Percentiles rank a stretch among this genome's conserved stretches.
These are phyloP conservation scores for Leptodactylus fallax DNA, from an alignment of 2,797 vertebrate species.

Conservation along the genomic window DNA sequence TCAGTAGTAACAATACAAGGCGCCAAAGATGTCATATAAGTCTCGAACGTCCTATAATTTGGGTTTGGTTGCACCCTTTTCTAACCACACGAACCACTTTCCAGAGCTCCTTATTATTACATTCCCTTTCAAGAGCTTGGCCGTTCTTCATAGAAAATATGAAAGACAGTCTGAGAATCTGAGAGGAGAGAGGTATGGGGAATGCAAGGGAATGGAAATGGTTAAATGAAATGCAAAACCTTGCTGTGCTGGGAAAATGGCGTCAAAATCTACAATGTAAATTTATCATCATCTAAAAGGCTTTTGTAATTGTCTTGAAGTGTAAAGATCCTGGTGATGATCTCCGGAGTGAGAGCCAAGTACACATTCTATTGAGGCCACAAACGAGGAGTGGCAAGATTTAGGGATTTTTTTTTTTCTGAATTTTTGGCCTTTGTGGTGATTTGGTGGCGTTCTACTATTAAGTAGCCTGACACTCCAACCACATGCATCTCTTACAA, in stretches of 20 bases:
- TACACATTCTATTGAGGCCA: neutral
- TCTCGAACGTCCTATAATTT: slow-evolving; percentile 53
- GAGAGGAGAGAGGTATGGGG: neutral
- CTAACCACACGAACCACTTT: slow-evolving; percentile 55
- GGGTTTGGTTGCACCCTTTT: slow-evolving; percentile 54
- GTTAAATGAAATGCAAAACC: neutral
- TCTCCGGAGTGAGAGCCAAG: neutral
- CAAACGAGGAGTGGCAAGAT: neutral
- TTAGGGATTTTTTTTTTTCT: too few relatives aligned
- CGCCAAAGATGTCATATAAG: slow-evolving; percentile 62
- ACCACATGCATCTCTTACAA: too few relatives aligned
- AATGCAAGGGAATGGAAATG: neutral
- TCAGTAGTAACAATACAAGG: slow-evolving; percentile 52
- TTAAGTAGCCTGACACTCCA: too few relatives aligned
- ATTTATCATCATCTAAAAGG: neutral
- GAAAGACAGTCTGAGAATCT: neutral
- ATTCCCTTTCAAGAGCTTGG: slow-evolving; percentile 53
- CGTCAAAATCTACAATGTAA: neutral
- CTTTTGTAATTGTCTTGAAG: neutral
- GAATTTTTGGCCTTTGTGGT: neutral
- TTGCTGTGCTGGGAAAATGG: neutral
- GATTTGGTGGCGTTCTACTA: too few relatives aligned
- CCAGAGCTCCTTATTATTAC: slow-evolving; percentile 57
- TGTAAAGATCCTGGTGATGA: neutral
- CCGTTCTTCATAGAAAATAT: slow-evolving; percentile 45